Conservation (phyloP, 2,113 vertebrate species). For the Origma solitaria region DNA sequence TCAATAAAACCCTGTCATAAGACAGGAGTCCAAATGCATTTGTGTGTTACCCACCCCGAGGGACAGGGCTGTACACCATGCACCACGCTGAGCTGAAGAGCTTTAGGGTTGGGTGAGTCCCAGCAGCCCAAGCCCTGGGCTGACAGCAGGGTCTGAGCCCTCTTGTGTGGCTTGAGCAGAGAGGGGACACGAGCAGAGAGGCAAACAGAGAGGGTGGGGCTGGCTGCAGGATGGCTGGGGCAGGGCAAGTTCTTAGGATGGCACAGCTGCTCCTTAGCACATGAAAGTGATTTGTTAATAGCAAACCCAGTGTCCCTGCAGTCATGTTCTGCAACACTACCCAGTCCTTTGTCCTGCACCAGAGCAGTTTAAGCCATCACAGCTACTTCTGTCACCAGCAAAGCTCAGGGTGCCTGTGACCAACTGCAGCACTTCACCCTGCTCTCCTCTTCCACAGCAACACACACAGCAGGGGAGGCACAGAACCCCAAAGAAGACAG, state of each 20-base stretch:
- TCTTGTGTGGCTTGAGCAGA: not conserved
- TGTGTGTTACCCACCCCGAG: not conserved
- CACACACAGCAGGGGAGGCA: not conserved
- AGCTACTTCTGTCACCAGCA: not conserved
- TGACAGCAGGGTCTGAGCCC: not conserved
- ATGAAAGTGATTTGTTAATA: not conserved
- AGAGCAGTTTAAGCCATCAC: not conserved
- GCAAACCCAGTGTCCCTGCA: not conserved
- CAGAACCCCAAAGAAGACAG: not conserved
- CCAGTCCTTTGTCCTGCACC: not conserved
- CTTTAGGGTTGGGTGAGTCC: not conserved
- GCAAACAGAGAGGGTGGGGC: not conserved
- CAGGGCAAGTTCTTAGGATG: not conserved
- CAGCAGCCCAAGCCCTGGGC: not conserved
- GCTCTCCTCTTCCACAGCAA: not conserved
- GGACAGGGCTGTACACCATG: not conserved
- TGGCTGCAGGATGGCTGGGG: not conserved
- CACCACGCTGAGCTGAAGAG: not conserved
- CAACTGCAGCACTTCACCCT: not conserved
- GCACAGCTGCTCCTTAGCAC: not conserved
- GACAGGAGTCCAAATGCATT: not conserved
- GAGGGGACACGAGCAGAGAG: not conserved
- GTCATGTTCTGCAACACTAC: not conserved
- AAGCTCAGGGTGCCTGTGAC: not conserved
- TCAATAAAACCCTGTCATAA: not conserved